Conservation (phyloP, 2,888 invertebrate species). For the Caenorhabditis sinica region DNA sequence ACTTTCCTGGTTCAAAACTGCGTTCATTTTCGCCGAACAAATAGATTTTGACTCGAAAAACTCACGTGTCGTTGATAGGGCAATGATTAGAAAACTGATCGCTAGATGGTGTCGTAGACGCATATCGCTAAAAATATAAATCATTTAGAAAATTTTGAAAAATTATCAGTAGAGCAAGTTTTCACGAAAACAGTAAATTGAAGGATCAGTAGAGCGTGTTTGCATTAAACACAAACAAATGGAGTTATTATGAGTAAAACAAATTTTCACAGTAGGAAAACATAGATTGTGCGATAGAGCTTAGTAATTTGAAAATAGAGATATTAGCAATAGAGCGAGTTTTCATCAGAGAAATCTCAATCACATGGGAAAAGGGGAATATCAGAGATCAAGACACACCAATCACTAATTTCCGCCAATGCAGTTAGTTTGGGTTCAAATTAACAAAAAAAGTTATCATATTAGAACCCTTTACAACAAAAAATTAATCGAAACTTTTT, state of each 20-base stretch:
- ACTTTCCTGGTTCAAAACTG: no score
- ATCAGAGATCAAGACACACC: background rate
- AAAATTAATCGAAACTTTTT: no score
- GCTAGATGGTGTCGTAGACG: slow-evolving; percentile 20
- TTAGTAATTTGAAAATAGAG: no score
- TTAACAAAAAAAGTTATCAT: background rate
- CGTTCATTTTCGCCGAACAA: background rate
- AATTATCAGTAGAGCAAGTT: background rate
- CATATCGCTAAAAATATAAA: slow-evolving; percentile 38
- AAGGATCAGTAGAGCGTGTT: no score
- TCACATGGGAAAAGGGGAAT: no score
- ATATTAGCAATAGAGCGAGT: no score
- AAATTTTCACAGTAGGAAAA: no score
- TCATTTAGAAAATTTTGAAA: background rate
- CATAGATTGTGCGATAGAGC: no score
- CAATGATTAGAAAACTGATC: slow-evolving; percentile 6
- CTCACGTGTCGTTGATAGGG: slow-evolving; percentile 29
- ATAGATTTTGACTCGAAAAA: background rate
- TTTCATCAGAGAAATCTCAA: no score
- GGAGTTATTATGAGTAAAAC: no score
- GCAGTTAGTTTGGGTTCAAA: background rate
- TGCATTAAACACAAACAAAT: no score
- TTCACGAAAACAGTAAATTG: no score
- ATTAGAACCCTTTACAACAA: background rate
- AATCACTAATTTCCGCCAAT: background rate